Conservation (phyloP, 2,797 vertebrate species). For the Spinus pinus region DNA sequence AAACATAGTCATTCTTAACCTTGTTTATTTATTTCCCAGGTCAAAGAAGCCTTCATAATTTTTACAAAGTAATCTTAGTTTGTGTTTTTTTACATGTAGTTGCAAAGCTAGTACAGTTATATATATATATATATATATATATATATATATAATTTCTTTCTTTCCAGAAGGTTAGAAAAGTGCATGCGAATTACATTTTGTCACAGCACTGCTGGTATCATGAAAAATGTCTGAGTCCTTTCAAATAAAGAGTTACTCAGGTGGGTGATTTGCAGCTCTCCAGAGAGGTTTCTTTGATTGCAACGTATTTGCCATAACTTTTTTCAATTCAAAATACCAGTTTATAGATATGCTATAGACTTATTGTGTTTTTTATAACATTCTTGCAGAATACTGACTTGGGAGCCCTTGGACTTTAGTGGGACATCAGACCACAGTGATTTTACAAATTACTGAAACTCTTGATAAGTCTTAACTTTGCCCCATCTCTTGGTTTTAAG, state of each 20-base stretch:
- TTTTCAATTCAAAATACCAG: neutral
- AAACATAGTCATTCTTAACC: neutral
- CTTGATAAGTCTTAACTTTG: neutral
- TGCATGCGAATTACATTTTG: neutral
- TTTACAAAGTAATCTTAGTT: neutral
- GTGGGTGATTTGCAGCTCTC: neutral
- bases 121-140: too few species aligned
- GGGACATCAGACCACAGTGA: neutral
- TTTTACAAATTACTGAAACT: neutral
- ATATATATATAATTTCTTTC: neutral
- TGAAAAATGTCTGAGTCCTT: neutral
- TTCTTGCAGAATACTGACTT: neutral
- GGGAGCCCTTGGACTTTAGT: neutral
- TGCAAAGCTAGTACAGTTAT: neutral
- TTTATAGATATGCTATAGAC: neutral
- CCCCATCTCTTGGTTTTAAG: neutral
- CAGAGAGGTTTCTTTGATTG: neutral
- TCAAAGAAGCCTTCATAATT: neutral
- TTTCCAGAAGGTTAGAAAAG: neutral
- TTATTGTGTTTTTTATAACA: neutral
- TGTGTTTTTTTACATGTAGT: neutral
- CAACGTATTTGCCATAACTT: neutral
- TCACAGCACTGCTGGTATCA: neutral
- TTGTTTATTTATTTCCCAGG: neutral
- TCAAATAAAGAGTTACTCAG: neutral